These are phyloP conservation scores for Aporophyla nigra DNA, from an alignment of 2,888 invertebrate genomes.

Conservation along the genomic window DNA sequence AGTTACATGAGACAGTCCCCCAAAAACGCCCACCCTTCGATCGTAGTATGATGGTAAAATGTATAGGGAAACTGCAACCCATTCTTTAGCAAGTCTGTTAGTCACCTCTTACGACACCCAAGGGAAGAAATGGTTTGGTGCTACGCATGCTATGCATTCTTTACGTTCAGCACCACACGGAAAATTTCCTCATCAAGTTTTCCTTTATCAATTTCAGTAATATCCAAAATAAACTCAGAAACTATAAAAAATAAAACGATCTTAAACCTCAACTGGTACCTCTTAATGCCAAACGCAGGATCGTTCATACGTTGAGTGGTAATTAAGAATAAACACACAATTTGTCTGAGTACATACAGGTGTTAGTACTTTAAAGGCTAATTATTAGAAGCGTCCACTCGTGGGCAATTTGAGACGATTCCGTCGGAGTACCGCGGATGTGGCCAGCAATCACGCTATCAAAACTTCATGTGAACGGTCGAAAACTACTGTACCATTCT, in stretches of 20 bases:
- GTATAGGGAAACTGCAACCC: too few relatives aligned
- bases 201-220: neutral
- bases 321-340: conserved; percentile 47
- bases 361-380: conserved; percentile 39
- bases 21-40: too few relatives aligned
- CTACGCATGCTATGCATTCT: too few relatives aligned
- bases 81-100: too few relatives aligned
- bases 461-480: conserved; percentile 43
- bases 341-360: conserved; percentile 29
- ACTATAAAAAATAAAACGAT: neutral
- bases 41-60: too few relatives aligned
- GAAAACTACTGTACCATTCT: conserved; percentile 26
- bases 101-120: too few relatives aligned
- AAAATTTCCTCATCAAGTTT: neutral
- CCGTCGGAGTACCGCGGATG: conserved; percentile 53
- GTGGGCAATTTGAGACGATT: conserved; percentile 64
- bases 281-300: neutral
- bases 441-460: conserved; percentile 51
- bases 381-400: conserved; percentile 52
- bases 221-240: neutral
- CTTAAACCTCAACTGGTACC: neutral
- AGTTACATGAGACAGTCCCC: too few relatives aligned
- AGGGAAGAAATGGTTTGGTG: too few relatives aligned
- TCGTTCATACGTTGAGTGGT: conserved; percentile 6
- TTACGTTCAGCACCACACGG: too few relatives aligned